These are phyloP conservation scores for Zelostemma sp. DNA, from an alignment of 1,140 invertebrate species.

Conservation along the genomic window DNA sequence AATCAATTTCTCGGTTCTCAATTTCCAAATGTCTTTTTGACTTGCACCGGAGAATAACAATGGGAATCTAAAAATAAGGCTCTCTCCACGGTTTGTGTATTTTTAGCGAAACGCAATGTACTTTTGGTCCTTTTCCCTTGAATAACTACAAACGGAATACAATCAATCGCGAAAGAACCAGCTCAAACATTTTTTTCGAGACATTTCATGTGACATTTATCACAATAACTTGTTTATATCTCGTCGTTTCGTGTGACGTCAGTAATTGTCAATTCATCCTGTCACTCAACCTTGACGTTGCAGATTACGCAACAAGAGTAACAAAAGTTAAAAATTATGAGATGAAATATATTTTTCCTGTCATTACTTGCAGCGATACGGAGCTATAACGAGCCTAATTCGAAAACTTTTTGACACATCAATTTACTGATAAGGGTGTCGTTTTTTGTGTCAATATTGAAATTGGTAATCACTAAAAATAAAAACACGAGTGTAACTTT, in stretches of 20 bases:
- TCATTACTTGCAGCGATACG: too few relatives aligned
- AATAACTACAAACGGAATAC: neutral
- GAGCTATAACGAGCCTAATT: too few relatives aligned
- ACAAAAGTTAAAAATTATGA: neutral
- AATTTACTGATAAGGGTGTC: too few relatives aligned
- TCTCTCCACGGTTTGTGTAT: too few relatives aligned
- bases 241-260: constrained; percentile 31
- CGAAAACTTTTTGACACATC: too few relatives aligned
- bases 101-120: neutral
- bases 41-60: neutral
- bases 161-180: neutral
- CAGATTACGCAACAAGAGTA: constrained; percentile 32
- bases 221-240: constrained; percentile 24
- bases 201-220: constrained; percentile 23
- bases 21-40: neutral
- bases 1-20: too few relatives aligned
- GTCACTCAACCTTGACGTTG: constrained; percentile 24
- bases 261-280: constrained; percentile 42
- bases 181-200: neutral
- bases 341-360: neutral
- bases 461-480: too few relatives aligned
- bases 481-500: too few relatives aligned
- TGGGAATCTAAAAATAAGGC: too few relatives aligned
- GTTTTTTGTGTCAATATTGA: too few relatives aligned
- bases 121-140: neutral